Conservation (phyloP, 1,140 invertebrate species). For the Pogonus chalceus region DNA sequence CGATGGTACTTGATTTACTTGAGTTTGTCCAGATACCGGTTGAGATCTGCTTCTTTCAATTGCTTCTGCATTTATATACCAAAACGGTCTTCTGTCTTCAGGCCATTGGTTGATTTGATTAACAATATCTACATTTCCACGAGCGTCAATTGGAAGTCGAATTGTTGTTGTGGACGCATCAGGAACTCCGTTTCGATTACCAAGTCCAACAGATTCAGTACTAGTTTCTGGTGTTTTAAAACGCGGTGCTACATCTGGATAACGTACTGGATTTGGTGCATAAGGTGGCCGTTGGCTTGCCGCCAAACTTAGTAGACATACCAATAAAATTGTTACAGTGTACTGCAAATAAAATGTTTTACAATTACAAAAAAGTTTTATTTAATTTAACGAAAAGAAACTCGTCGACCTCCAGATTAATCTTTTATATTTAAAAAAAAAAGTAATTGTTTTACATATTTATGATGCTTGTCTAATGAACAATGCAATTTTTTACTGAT, state of each 20-base stretch:
- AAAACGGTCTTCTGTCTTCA: neutral
- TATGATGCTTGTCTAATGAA: no score
- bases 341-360: neutral
- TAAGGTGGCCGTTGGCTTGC: neutral
- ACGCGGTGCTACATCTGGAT: neutral
- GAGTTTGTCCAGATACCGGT: neutral
- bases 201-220: neutral
- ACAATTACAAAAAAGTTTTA: no score
- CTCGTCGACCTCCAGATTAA: no score
- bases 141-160: neutral
- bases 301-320: neutral
- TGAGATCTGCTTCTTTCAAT: neutral
- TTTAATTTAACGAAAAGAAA: no score
- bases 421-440: no score
- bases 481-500: no score
- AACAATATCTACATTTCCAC: neutral
- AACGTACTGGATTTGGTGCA: neutral
- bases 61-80: neutral
- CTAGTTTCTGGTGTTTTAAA: neutral
- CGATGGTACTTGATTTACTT: no score
- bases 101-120: neutral
- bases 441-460: no score
- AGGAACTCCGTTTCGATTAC: neutral
- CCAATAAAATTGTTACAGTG: neutral
- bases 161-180: neutral